Conservation (phyloP, 2,113 vertebrate species). For the Aegithalos caudatus region DNA sequence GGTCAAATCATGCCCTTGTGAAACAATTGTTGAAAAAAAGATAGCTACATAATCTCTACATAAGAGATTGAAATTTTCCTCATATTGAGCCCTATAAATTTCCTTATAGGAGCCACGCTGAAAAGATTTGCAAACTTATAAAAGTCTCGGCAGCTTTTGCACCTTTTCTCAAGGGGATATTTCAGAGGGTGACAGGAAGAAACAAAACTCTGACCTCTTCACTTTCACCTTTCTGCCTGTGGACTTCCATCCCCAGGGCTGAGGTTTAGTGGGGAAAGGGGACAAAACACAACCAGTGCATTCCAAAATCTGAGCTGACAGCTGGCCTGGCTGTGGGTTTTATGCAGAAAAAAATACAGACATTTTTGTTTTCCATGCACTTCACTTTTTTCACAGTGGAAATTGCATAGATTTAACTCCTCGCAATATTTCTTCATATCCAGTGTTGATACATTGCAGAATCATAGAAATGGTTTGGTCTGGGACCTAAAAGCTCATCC, state of each 20-base stretch:
- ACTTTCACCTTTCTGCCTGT: neutral
- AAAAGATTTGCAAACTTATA: rapidly evolving
- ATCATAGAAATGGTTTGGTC: neutral
- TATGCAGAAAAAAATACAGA: neutral
- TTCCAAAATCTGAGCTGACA: neutral
- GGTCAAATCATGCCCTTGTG: rapidly evolving
- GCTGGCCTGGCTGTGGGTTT: neutral
- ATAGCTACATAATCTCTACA: too few species aligned
- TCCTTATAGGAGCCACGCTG: neutral
- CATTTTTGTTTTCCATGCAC: neutral
- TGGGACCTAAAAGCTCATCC: rapidly evolving
- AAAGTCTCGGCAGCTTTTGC: neutral
- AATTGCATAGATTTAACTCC: neutral
- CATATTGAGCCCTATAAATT: neutral
- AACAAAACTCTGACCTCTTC: neutral
- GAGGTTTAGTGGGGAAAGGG: neutral
- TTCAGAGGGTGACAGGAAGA: neutral
- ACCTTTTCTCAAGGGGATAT: neutral
- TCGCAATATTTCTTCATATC: neutral
- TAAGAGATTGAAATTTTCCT: neutral
- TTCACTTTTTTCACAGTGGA: neutral
- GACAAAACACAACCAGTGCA: neutral
- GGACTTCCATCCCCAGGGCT: neutral
- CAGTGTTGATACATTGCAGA: neutral
- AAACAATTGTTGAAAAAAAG: neutral